Evolutionary conservation across 2,888 invertebrate genomes (phyloP), one percentile per base, ranked within the genome.

Genomic region (Spodoptera picta): DNA sequence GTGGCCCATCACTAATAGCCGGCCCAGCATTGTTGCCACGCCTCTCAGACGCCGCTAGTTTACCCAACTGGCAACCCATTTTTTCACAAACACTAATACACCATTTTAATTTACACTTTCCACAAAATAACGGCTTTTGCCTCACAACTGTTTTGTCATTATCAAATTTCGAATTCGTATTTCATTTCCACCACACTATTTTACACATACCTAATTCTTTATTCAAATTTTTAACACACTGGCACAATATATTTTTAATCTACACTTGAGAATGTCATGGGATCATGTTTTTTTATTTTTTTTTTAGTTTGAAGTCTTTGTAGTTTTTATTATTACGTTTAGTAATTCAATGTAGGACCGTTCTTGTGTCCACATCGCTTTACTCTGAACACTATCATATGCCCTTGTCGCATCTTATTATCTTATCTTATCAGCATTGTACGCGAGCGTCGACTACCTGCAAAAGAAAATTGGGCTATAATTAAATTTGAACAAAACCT

Each of bases 21-120:
- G 86, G 84, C 66, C 90, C 95, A 56, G 94, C 92, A 77, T 91
- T 93, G 68, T 87, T 91, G 61, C 90, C 85, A 70, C 93, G 88
- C 81, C 95, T 85, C 84, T 95, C 95, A 66, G 95, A 95, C 67
- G 95, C 92, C 65, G 96, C 96, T 85, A 97, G 91, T 89, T 97
- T 97, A 59, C 97, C 96, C 83, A 97, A 94, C 93, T 97, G 96
- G 92, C 97, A 97, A 86, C 97, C 97, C 97, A 97, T 97, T 73
- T 82, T 19, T 82, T 19, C 65, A 66, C 73, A 55, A 42, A 59
- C 66, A 72, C 79, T 79, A 70, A 56, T n/a, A 65, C 60, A 77
- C 69, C 76, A 80, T 78, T 67, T 69, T 70, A 49, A 27, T 49
- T 24, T 49, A 70, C 63, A 72, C 71, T 61, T 60, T 64, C 36